Evolutionary conservation across 2,797 vertebrate species (phyloP), one percentile per base, ranked within the genome.

Genomic region (Peromyscus nudipes): DNA sequence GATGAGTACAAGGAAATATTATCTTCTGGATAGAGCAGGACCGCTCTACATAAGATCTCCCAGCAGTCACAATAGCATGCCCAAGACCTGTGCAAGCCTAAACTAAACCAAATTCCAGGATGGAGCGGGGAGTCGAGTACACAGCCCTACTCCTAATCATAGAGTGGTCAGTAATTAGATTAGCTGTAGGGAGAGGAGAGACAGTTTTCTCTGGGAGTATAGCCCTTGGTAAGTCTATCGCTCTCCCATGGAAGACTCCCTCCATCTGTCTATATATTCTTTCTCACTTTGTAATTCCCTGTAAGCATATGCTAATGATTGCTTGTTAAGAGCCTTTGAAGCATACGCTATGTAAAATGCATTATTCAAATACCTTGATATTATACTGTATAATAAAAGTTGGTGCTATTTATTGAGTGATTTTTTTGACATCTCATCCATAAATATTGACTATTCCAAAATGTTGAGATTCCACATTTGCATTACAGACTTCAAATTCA

Each of bases 301-400:
- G 31, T 21, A 95, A 92, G n/a, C 65, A 34, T 60, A 84, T 43
- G 6, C 57, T 84, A 95, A 95, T 91, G 16, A 52, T 71, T 6
- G 71, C 31, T 62, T 89, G 29, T 80, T 55, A 96, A 95, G 89
- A 92, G 55, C 9, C 34, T 92, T 87, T 84, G 86, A 34, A 95
- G 16, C 11, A n/a, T 34, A 77, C 1, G 27, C 7, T 76, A 64
- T 55, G 86, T 85, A 89, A 95, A 93, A 83, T 55, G 12, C 29
- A 73, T 89, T 94, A 82, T 77, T 95, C 96, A 92, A 97, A 93
- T 79, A 86, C 13, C n/a, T 91, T 60, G n/a, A 62, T 87, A 89
- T 84, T 71, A 86, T 52, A 69, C n/a, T 88, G 52, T 81, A 40
- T 90, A 25, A 57, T 88, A 82, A 96, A 93, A 73, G 16, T 10